Evolutionary conservation across 2,113 vertebrate genomes (phyloP), one percentile per base, ranked within the genome.

Genomic region (Baryphthengus martii): DNA sequence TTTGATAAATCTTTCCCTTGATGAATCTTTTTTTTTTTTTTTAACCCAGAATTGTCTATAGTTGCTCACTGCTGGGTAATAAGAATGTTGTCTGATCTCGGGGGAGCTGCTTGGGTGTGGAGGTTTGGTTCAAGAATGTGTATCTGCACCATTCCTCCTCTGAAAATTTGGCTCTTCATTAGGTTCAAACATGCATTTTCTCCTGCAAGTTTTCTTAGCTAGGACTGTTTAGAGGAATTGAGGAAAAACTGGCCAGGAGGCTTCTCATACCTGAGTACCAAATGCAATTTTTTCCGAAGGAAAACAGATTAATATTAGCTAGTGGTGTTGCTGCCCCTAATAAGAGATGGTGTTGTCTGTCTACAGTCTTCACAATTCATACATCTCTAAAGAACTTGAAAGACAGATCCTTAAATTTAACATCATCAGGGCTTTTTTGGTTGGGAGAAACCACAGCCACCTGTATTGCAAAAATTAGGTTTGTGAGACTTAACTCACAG

Each of bases 1-100:
- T 72, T 91, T 65, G 85, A 84, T 95, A 93, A 94, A 96, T 96
- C 92, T 63, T 94, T 88, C 90, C 73, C 71, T 68, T 78, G 37
- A 17, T 84, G 71, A 78, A 72, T 95, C 9, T n/a, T 11, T 56
- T 29, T 88, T 95, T 92, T 85, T 91, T 59, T 90, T 59, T 66
- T 44, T 45, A 7, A n/a, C 39, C 11, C 26, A 20, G 62, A 40
- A 53, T 91, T 75, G 45, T 89, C 80, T 94, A 3, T 50, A 44
- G 58, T 65, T 93, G 40, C 35, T 88, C 13, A 0, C 12, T 66
- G 19, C 81, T 42, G 77, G 77, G 58, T n/a, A 58, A 9, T 33
- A 78, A 73, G 63, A 47, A 53, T 59, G 47, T 75, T 66, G 37
- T 40, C 47, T 92, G 71, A 19, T 62, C 89, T 76, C 90, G 5